phyloP scores from a whole-genome alignment of 2,113 vertebrate genomes.

The Castor canadensis region DNA sequence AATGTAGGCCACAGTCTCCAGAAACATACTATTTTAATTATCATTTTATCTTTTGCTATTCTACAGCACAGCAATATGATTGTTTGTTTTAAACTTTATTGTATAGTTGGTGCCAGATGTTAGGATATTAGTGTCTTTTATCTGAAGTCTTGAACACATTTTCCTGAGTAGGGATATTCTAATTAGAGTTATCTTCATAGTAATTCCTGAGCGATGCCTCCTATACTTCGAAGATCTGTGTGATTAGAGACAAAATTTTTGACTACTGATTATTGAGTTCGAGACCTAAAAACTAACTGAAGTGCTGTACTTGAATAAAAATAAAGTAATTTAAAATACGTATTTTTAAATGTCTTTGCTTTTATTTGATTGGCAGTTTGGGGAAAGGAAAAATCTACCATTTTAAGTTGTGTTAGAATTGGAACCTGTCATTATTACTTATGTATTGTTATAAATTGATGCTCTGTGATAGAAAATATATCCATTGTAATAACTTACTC shows the following conservation, averaged over 20 bases:
- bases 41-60: background rate
- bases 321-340: slow-evolving; percentile 16
- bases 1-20: background rate
- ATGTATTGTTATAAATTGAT: slow-evolving; percentile 64
- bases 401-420: slow-evolving; percentile 76
- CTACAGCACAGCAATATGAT: slow-evolving; percentile 71
- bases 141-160: slow-evolving; percentile 38
- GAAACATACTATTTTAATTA: slow-evolving; percentile 35
- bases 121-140: slow-evolving; percentile 73
- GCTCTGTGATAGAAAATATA: slow-evolving; percentile 59
- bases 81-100: slow-evolving; percentile 76
- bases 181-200: background rate
- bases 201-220: background rate
- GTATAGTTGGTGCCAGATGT: slow-evolving; percentile 70
- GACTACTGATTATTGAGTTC: slow-evolving; percentile 6
- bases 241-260: slow-evolving; percentile 14
- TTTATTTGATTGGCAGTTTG: slow-evolving; percentile 77
- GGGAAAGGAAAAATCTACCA: slow-evolving; percentile 67
- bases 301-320: background rate
- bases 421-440: slow-evolving; percentile 63
- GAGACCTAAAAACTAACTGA: background rate
- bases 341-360: slow-evolving; percentile 50
- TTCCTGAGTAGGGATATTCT: background rate
- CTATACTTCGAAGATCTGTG: background rate
- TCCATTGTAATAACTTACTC: background rate